Base-by-base conservation (phyloP, 2,888 invertebrate genomes). In the Acheta domesticus region DNA sequence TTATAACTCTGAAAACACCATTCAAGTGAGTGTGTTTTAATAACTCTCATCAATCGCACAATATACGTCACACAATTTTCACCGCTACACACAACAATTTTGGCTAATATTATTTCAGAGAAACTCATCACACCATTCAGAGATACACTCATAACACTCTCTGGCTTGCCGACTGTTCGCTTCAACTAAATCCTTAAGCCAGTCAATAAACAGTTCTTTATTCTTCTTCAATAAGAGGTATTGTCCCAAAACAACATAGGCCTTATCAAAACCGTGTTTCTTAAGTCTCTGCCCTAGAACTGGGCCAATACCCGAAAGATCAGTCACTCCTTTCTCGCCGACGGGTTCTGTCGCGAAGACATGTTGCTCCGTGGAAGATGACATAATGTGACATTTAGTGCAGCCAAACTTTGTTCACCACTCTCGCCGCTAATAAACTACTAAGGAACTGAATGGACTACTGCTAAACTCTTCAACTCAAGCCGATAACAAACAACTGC, bases 41-140 rank as follows among this genome's bases (percentile, higher is more conserved):
- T 23, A 23, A 36, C 36, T 36, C 36, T 8, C 36, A 36, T 36
- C 8, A 36, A 36, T 36, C 8, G 36, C 5, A 36, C 36, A 36
- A 8, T 36, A 36, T 8, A 8, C 36, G 36, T 36, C 8, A 8
- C 36, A 36, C 36, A 36, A 36, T 36, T 36, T 36, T 36, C 8
- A 36, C 36, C 8, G 0, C 36, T 36, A 36, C 36, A 36, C 8
- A 8, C 36, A 36, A 36, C 36, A 36, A 36, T 36, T 36, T 62
- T 16, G 16, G 16, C 14, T 62, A 62, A 19, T 14, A 62, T 19
- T n/a, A 62, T 62, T 62, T n/a, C n/a, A 62, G 16, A 62, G n/a
- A 62, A 62, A 62, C n/a, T 62, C 62, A 19, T 62, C 62, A 62
- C 62, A 62, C 62, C 62, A 62, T 62, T 62, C 62, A 14, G 62